These are phyloP conservation scores for Astropecten irregularis DNA, from an alignment of 53 echinoderm and acorn worm genomes.

Conservation along the genomic window DNA sequence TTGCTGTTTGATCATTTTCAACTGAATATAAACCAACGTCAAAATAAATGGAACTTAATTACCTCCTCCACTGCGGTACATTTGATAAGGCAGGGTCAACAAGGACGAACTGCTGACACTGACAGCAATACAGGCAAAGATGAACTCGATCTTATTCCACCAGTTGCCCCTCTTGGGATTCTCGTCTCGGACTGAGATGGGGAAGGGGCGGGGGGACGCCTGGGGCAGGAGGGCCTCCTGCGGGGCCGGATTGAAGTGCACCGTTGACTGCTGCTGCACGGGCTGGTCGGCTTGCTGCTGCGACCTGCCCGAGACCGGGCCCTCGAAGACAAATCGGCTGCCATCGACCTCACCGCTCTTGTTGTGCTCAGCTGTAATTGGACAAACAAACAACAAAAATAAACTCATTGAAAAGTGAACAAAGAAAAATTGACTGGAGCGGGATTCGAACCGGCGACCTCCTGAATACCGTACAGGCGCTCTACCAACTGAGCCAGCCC, in stretches of 20 bases:
- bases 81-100: not conserved
- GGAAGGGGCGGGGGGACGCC: slow-evolving; percentile 52
- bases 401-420: too few relatives aligned
- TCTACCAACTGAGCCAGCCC: too few relatives aligned
- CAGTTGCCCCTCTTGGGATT: slow-evolving; percentile 62
- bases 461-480: too few relatives aligned
- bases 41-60: not conserved
- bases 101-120: not conserved
- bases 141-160: slow-evolving; percentile 61
- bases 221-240: not conserved
- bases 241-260: too few relatives aligned
- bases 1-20: too few relatives aligned
- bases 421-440: too few relatives aligned
- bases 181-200: slow-evolving; percentile 57
- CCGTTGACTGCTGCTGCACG: not conserved
- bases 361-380: not conserved
- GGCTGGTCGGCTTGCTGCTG: not conserved
- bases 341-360: slow-evolving; percentile 11
- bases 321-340: slow-evolving; percentile 40
- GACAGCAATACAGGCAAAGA: slow-evolving; percentile 53
- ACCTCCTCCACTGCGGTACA: slow-evolving; percentile 32
- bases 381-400: not conserved
- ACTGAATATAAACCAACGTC: too few relatives aligned
- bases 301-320: too few relatives aligned
- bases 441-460: too few relatives aligned